Percentiles rank a stretch among this genome's conserved stretches.
Conservation (phyloP, 2,888 invertebrate species). For the Ichneumon xanthorius region DNA sequence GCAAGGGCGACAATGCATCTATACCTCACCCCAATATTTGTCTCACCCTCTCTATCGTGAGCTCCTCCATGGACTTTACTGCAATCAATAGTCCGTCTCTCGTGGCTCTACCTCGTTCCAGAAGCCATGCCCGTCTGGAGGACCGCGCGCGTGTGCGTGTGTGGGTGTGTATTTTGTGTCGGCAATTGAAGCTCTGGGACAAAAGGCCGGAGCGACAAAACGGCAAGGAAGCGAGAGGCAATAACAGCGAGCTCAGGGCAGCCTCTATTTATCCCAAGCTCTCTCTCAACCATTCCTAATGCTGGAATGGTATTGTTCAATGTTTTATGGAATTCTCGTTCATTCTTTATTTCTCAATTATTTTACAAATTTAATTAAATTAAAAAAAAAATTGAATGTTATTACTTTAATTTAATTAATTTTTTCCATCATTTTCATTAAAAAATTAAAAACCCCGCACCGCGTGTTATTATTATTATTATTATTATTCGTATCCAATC, state of each 20-base stretch:
- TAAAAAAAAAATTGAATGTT: background rate
- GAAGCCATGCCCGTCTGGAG: constrained; percentile 8
- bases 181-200: constrained; percentile 43
- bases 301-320: background rate
- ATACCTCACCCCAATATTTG: constrained; percentile 34
- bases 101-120: constrained; percentile 3
- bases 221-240: constrained; percentile 26
- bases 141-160: background rate
- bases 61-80: constrained; percentile 50
- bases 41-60: constrained; percentile 24
- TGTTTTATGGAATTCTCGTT: background rate
- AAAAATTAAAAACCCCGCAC: background rate
- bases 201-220: constrained; percentile 34
- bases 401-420: background rate
- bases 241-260: constrained; percentile 1
- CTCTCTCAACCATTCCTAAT: background rate
- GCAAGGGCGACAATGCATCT: constrained; percentile 68
- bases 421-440: too few relatives aligned
- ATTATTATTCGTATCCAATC: background rate
- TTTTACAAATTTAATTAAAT: background rate
- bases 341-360: background rate
- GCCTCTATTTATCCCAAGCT: background rate
- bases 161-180: constrained; percentile 17
- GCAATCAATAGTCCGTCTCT: constrained; percentile 67
- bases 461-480: background rate